phyloP scores from a whole-genome alignment of 2,888 invertebrate species.

The Leucozona laternaria region DNA sequence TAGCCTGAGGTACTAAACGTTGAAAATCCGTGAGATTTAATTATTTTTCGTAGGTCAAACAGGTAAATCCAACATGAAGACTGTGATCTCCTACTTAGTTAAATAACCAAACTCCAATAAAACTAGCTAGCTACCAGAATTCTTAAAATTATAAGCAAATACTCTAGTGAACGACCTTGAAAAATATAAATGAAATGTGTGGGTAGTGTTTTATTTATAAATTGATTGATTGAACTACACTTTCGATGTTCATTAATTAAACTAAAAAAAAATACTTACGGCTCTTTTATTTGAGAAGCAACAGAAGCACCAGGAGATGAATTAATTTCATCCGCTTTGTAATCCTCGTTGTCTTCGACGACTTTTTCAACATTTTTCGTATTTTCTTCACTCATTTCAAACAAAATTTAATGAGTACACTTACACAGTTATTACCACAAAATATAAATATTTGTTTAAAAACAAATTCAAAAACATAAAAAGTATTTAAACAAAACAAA shows the following conservation, averaged over 20 bases:
- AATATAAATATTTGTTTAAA: constrained; percentile 2
- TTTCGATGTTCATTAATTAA: not conserved
- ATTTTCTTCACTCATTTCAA: constrained; percentile 59
- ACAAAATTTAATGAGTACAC: not conserved
- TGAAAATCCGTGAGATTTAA: too few species aligned
- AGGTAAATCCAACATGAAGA: too few species aligned
- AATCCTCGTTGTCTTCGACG: not conserved
- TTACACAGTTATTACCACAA: not conserved
- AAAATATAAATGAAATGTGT: not conserved
- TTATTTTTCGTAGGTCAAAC: too few species aligned
- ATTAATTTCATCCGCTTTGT: not conserved
- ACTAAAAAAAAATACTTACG: constrained; percentile 33
- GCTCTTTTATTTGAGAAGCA: not conserved
- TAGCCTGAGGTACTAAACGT: too few species aligned
- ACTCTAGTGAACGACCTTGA: not conserved
- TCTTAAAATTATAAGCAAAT: too few species aligned
- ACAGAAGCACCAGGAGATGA: not conserved
- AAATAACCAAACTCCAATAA: too few species aligned
- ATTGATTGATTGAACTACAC: not conserved
- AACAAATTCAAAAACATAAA: constrained; percentile 24
- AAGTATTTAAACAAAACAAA: constrained; percentile 5
- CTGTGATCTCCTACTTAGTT: too few species aligned
- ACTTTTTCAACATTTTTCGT: constrained; percentile 20
- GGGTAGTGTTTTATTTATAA: not conserved
- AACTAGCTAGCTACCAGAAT: too few species aligned